These are phyloP conservation scores for Mormoops blainvillei DNA, from an alignment of 2,113 vertebrate genomes.

Conservation along the genomic window DNA sequence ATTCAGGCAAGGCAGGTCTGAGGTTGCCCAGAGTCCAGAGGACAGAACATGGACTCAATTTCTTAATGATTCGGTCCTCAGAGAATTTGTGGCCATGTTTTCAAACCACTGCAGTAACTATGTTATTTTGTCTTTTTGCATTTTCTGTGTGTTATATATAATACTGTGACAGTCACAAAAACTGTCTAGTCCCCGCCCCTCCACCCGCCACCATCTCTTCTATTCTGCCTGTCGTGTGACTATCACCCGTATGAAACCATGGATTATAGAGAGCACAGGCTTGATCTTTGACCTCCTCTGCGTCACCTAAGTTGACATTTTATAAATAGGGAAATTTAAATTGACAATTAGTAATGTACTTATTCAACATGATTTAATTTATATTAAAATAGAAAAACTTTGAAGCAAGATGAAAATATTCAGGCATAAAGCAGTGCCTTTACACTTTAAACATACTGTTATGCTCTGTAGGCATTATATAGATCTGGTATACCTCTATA, in stretches of 20 bases:
- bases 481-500: neutral
- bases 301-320: neutral
- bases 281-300: neutral
- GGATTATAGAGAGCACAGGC: neutral
- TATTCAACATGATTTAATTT: neutral
- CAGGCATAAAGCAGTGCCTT: neutral
- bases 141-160: neutral
- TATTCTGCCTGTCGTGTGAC: neutral
- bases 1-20: neutral
- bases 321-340: neutral
- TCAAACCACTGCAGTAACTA: neutral
- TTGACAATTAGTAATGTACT: neutral
- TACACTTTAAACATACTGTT: neutral
- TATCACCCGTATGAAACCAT: neutral
- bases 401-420: neutral
- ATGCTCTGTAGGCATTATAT: neutral
- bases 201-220: neutral
- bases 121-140: neutral
- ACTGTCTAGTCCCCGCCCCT: neutral
- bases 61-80: neutral
- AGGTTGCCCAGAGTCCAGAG: neutral
- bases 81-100: neutral
- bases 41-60: neutral
- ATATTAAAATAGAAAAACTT: neutral
- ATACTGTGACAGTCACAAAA: neutral